Base-by-base conservation (phyloP, 2,113 vertebrate species). In the Microcebus tavaratra region DNA sequence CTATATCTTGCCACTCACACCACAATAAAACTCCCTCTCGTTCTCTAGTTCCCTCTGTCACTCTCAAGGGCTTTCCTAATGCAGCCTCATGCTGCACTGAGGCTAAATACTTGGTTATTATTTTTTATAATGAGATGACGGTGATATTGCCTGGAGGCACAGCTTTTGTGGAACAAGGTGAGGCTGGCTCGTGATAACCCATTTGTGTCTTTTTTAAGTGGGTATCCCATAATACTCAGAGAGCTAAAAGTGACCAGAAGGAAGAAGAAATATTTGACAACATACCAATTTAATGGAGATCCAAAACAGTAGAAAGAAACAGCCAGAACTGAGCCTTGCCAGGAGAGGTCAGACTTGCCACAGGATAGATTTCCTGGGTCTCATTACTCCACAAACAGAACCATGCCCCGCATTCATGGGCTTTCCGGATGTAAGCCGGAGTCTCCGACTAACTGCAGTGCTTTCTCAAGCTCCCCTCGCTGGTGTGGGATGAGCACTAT, bases 231-330 rank as follows among this genome's bases (percentile, higher is more conserved):
- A 45, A 84, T 79, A 91, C n/a, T 39, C 23, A 75, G 85, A 81
- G 65, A 91, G 45, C 80, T 87, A 48, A 48, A 92, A 84, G 50
- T 20, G 65, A 96, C 57, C 50, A 73, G 82, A 91, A 81, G 14
- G 65, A 79, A 70, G 70, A 75, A 72, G 70, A 63, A 50, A 48
- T 34, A 34, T 84, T 83, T 59, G 93, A 59, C 81, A 95, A 48
- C 72, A 81, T 48, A 50, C 23, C 48, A 31, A 18, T 98, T 97
- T 98, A 98, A 97, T 98, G 93, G 57, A 61, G 25, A 72, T 61
- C 68, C 67, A 80, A 72, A 70, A 79, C 53, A 79, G n/a, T 50
- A 13, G 55, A 89, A 65, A 93, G 79, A 59, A 75, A 57, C 18
- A 17, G 36, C 4, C 31, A 73, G 89, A 72, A 82, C 55, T 20